Percentiles rank a stretch among this genome's conserved stretches.
Conservation (phyloP, 2,113 vertebrate species). For the Camelus bactrianus region DNA sequence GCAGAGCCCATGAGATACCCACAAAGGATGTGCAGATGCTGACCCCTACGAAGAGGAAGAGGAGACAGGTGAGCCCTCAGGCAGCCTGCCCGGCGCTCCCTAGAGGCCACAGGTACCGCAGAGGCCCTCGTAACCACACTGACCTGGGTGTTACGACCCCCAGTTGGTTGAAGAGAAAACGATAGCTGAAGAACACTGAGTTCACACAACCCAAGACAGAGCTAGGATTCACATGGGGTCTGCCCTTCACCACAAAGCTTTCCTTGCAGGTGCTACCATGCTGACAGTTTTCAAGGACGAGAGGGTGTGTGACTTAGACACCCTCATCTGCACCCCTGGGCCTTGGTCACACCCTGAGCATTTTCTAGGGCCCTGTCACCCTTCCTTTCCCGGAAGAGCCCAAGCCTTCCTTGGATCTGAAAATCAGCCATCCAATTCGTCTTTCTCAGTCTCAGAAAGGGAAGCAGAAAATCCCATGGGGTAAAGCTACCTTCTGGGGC, state of each 20-base stretch:
- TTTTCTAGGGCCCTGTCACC: background rate
- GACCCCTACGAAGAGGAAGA: slow-evolving; percentile 86
- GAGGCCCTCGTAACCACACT: background rate
- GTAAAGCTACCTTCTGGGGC: accelerated
- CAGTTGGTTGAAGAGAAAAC: background rate
- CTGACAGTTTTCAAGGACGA: background rate
- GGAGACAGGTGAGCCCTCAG: background rate
- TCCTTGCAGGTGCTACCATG: background rate
- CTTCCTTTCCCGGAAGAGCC: background rate
- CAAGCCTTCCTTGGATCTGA: background rate
- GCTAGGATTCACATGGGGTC: background rate
- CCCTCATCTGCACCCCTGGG: background rate
- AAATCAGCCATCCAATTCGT: background rate
- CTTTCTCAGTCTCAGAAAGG: background rate
- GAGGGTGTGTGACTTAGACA: background rate
- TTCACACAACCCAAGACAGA: background rate
- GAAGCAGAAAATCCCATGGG: background rate
- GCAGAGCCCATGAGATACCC: slow-evolving; percentile 94
- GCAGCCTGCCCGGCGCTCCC: background rate
- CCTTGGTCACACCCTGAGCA: background rate
- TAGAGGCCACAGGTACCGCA: background rate
- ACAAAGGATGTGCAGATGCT: slow-evolving; percentile 90
- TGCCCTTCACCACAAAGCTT: background rate
- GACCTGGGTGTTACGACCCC: background rate
- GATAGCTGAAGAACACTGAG: background rate